These are phyloP conservation scores for Seira sanloemensis DNA, from an alignment of 2,888 invertebrate genomes.

Conservation along the genomic window DNA sequence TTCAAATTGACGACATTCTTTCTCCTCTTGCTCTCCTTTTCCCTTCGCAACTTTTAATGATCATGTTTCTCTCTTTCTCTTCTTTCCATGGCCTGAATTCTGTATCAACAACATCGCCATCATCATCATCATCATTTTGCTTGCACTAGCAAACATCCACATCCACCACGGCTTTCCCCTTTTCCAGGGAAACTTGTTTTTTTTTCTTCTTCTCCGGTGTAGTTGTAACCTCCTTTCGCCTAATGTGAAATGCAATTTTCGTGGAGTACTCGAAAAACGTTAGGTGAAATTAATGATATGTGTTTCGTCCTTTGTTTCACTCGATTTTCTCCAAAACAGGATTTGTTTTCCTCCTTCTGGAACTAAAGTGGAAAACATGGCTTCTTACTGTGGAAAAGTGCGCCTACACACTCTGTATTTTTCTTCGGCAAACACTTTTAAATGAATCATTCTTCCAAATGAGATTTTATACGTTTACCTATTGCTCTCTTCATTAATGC, in stretches of 20 bases:
- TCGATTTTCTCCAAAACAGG: neutral
- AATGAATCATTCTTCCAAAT: constrained; percentile 59
- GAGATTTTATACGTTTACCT: constrained; percentile 44
- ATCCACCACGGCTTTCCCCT: neutral
- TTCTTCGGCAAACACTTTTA: constrained; percentile 33
- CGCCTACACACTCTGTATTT: neutral
- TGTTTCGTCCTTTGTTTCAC: neutral
- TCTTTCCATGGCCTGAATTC: neutral
- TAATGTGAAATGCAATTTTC: neutral
- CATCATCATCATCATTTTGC: neutral
- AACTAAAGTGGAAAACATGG: neutral
- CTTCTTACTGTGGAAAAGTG: neutral
- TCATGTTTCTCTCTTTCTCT: neutral
- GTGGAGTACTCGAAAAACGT: neutral
- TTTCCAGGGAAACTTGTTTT: neutral
- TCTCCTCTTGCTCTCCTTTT: neutral
- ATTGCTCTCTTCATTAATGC: neutral
- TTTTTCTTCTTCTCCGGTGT: neutral
- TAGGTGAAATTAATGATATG: neutral
- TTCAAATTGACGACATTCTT: neutral
- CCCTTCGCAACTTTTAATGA: neutral
- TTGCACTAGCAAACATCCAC: too few relatives aligned
- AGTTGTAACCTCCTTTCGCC: neutral
- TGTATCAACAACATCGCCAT: neutral
- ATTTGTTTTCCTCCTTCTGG: neutral